Evolutionary conservation across 2,797 vertebrate species (phyloP).

Genomic region (Danio aesculapii): DNA sequence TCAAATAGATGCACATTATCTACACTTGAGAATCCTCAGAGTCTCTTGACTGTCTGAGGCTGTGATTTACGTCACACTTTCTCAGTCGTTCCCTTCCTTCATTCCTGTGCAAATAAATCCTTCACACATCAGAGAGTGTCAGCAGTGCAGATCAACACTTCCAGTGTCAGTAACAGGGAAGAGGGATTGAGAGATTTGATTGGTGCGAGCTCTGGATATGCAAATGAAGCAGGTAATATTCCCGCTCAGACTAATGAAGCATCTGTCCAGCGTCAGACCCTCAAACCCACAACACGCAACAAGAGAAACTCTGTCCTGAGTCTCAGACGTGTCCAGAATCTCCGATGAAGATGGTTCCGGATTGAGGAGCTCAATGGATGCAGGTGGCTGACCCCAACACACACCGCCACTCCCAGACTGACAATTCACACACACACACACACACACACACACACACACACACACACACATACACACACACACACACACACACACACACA

Average conservation of each 20-base stretch:
- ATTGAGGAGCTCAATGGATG: constrained; percentile 16
- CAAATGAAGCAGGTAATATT: not conserved
- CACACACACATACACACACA: too few relatives aligned
- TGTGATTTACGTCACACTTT: not conserved
- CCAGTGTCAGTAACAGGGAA: not conserved
- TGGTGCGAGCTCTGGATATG: constrained; percentile 4
- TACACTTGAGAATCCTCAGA: not conserved
- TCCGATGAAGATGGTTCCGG: constrained; percentile 53
- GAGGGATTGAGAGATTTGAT: not conserved
- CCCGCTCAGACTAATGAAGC: constrained; percentile 53
- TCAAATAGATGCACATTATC: not conserved
- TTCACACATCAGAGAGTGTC: not conserved
- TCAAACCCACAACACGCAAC: constrained; percentile 45
- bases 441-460: too few relatives aligned
- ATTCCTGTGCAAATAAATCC: not conserved
- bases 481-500: too few relatives aligned
- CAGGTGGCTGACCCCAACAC: constrained; percentile 44
- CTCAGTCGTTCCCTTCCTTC: not conserved
- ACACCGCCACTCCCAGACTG: too few relatives aligned
- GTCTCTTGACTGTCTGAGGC: not conserved
- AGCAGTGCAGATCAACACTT: not conserved
- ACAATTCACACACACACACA: too few relatives aligned
- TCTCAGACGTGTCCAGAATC: constrained; percentile 43
- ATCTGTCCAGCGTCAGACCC: constrained; percentile 48
- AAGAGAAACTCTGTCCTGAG: constrained; percentile 59